phyloP scores from a whole-genome alignment of 2,113 vertebrate species.

The Oxygymnocypris stewartii region DNA sequence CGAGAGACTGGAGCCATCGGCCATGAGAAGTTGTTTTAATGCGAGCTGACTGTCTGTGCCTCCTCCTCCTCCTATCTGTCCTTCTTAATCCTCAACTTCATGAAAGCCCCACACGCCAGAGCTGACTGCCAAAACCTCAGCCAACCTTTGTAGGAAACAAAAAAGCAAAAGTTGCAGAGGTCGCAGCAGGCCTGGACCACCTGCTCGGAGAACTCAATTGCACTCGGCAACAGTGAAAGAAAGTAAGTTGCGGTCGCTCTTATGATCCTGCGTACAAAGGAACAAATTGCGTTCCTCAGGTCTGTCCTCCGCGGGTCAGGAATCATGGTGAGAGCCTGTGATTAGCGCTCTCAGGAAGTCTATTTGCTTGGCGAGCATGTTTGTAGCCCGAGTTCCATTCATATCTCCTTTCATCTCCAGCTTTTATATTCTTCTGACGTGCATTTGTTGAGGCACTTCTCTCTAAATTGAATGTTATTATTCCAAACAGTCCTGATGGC shows the following conservation, averaged over 20 bases:
- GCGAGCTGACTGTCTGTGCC: conserved; percentile 27
- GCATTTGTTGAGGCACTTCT: conserved; percentile 65
- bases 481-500: conserved; percentile 70
- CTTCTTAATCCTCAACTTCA: conserved; percentile 52
- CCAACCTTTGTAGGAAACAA: conserved; percentile 12
- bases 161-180: conserved; percentile 40
- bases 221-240: conserved; percentile 53
- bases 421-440: conserved; percentile 56
- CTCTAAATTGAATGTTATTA: conserved; percentile 74
- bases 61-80: conserved; percentile 28
- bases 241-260: conserved; percentile 60
- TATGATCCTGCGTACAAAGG: conserved; percentile 57
- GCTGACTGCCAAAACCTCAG: conserved; percentile 17
- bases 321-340: conserved; percentile 39
- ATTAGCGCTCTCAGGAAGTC: conserved; percentile 28
- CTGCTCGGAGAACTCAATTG: conserved; percentile 48
- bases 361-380: conserved; percentile 51
- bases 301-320: conserved; percentile 40
- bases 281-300: conserved; percentile 48
- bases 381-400: conserved; percentile 6
- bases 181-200: conserved; percentile 43
- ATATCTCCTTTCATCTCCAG: conserved; percentile 74
- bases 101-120: conserved; percentile 38
- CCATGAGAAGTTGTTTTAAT: conserved; percentile 11
- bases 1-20: conserved; percentile 35